A percentile compares a stretch with the other conserved stretches of the same genome.
These are phyloP conservation scores for Ochlodes sylvanus DNA, from an alignment of 2,888 invertebrate species.

Conservation along the genomic window DNA sequence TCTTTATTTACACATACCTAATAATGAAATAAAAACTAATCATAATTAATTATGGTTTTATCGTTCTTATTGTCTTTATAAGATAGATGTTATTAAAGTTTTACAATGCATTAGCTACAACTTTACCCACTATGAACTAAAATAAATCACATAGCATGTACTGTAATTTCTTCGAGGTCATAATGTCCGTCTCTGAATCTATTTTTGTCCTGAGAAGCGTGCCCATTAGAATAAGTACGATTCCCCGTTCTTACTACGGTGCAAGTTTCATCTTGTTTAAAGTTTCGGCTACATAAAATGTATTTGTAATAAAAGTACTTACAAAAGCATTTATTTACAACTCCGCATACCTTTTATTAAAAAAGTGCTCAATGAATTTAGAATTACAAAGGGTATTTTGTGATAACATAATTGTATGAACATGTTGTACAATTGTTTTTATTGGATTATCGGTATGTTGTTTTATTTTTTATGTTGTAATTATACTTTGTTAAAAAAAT, in stretches of 20 bases:
- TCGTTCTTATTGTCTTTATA: no score
- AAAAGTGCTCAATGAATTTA: not conserved
- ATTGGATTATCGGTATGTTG: constrained; percentile 40
- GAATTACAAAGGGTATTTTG: not conserved
- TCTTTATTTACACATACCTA: no score
- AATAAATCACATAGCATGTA: constrained; percentile 28
- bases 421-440: constrained; percentile 36
- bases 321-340: no score
- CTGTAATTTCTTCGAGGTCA: constrained; percentile 36
- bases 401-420: constrained; percentile 1
- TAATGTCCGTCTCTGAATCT: constrained; percentile 27
- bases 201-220: constrained; percentile 30
- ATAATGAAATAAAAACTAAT: no score
- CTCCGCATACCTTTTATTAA: not conserved
- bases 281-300: not conserved
- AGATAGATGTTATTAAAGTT: no score
- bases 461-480: constrained; percentile 15
- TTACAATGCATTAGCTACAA: not conserved
- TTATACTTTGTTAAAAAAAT: not conserved
- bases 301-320: not conserved
- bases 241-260: not conserved
- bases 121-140: constrained; percentile 7
- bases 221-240: constrained; percentile 8
- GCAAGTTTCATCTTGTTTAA: not conserved
- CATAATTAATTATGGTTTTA: no score